A percentile compares a stretch with the other conserved stretches of the same genome.
Evolutionary conservation across 2,113 vertebrate species (phyloP).

Genomic region (Bothrops jararaca): DNA sequence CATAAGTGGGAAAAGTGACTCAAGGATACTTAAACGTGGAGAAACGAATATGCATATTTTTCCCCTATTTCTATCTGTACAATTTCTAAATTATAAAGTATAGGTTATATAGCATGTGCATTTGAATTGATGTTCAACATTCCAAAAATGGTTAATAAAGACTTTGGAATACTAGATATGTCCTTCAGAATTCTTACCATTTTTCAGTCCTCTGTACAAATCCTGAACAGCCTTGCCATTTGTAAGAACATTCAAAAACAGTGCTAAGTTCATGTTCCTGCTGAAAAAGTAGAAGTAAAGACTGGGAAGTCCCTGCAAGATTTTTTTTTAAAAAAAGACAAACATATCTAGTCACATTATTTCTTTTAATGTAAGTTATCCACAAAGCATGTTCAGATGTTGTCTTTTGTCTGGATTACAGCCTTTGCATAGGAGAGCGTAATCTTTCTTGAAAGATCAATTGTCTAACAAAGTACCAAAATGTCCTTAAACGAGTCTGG

Average conservation of each 20-base stretch:
- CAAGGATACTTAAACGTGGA: background rate
- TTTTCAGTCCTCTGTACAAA: background rate
- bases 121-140: background rate
- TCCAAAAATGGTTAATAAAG: background rate
- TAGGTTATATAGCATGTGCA: background rate
- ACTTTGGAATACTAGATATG: background rate
- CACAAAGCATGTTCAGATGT: background rate
- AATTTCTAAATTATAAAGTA: background rate
- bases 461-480: background rate
- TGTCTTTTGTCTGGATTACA: background rate
- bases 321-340: background rate
- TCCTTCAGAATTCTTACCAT: background rate
- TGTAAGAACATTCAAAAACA: background rate
- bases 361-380: background rate
- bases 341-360: background rate
- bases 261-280: background rate
- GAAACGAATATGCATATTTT: background rate
- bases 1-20: background rate
- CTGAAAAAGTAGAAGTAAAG: background rate
- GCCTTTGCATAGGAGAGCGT: background rate
- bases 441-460: background rate
- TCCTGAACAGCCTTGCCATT: background rate
- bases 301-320: background rate
- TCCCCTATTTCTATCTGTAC: background rate
- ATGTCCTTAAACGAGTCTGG: background rate